Base-by-base conservation (phyloP, 2,797 vertebrate genomes). In the Hippocampus kuda region DNA sequence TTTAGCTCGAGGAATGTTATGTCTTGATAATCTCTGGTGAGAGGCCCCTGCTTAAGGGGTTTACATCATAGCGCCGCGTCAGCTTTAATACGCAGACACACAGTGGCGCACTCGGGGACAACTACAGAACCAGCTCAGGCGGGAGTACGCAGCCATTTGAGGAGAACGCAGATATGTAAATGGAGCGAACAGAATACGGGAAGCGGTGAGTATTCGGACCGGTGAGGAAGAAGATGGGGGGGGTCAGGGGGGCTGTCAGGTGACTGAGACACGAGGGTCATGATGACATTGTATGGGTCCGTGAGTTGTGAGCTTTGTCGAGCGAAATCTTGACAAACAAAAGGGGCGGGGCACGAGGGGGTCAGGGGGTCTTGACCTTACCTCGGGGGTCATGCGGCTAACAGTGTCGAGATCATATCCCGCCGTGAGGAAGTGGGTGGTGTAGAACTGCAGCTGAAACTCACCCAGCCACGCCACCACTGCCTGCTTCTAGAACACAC, bases 391-490 rank as follows among this genome's bases (percentile, higher is more conserved):
- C 95, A 99, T 98, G 76, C 93, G 86, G 87, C 96, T 97, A 83
- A 99, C 93, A 85, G 95, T 95, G 81, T 96, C 93, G 85, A 99
- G 92, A 90, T 99, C 96, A 44, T 98, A 99, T 83, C 96, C 97
- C 0, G 96, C 93, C 0, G 91, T 94, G 87, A 97, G 91, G 90
- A 99, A 98, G 91, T 99, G 95, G 84, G 97, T 92, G 0, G 95
- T 94, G 5, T 99, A 99, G 84, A 98, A 93, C 88, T 98, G 97
- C 83, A 99, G 92, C 92, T 99, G 97, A 89, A 97, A 98, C 70
- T 94, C 94, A 87, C 90, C 93, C 54, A 99, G 92, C 97, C 97
- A 99, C 79, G 94, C 92, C 88, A 94, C 93, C 79, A 99, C 95
- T 1, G 95, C 94, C 91, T 99, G 95, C 78, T 93, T 97, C 96